Base-by-base conservation (phyloP, 2,113 vertebrate genomes). In the Heterotilapia buettikoferi region DNA sequence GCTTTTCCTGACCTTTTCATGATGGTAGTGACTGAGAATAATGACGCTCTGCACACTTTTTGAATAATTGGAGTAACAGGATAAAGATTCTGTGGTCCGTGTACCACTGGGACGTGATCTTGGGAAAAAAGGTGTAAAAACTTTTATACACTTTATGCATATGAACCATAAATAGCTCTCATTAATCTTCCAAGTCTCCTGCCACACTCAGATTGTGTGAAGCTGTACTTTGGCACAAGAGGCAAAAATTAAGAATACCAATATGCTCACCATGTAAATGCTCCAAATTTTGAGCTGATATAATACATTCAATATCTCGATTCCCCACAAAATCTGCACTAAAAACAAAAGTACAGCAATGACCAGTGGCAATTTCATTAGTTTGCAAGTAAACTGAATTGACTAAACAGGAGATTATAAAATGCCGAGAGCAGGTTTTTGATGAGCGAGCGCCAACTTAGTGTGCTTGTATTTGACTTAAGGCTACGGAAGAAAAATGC, bases 1-100 rank as follows among this genome's bases (percentile, higher is more conserved):
- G 90, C 82, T 21, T 85, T 57, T 66, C 33, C 80, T 89, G 88
- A 92, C 86, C 89, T 91, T 90, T 84, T 80, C 53, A 21, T 45
- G 24, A 14, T 26, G n/a, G 3, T 13, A 9, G n/a, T 56, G 66
- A 68, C 73, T 19, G 80, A 24, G 45, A 71, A 84, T 2, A 5
- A 9, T 86, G 78, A 84, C 84, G 47, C 16, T 81, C 10, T 5
- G 13, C 24, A 19, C 24, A 86, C 43, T 33, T 52, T 45, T 76
- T 16, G 19, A 86, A 78, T 79, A 71, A 45, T 59, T 68, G 83
- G 19, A 80, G 21, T 11, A 36, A 59, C 36, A 53, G 19, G 16
- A 18, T 26, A 5, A 68, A 10, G 31, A n/a, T 5, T 29, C 10
- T 76, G n/a, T 52, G 19, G 31, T n/a, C 0, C 5, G 5, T 47